Evolutionary conservation across 2,888 invertebrate genomes (phyloP).

Genomic region (Exephanes ischioxanthus): DNA sequence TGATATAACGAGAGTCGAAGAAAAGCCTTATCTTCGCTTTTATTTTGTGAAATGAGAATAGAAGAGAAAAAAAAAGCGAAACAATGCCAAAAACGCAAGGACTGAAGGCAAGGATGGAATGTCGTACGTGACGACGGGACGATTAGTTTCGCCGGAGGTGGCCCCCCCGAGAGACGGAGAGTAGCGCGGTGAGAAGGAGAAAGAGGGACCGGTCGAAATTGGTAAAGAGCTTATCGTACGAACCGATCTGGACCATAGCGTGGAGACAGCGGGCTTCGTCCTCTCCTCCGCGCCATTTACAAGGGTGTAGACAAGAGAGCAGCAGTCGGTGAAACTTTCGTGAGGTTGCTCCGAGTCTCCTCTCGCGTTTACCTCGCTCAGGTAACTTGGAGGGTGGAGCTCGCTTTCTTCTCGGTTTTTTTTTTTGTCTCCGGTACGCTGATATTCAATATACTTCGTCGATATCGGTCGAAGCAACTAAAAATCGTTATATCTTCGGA

Average conservation of each 20-base stretch:
- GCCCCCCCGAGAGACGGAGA: slow-evolving; percentile 53
- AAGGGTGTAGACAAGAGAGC: slow-evolving; percentile 71
- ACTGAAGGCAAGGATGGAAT: slow-evolving; percentile 65
- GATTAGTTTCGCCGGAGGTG: slow-evolving; percentile 77
- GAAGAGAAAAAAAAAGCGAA: slow-evolving; percentile 31
- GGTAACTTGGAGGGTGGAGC: slow-evolving; percentile 36
- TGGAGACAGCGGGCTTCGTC: slow-evolving; percentile 46
- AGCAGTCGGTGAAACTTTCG: slow-evolving; percentile 43
- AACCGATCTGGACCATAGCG: slow-evolving; percentile 66
- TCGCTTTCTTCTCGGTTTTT: slow-evolving; percentile 18
- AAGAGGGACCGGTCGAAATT: slow-evolving; percentile 68
- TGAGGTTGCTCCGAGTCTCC: slow-evolving; percentile 17
- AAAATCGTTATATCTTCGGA: background rate
- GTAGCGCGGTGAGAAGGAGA: slow-evolving; percentile 45
- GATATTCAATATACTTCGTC: background rate
- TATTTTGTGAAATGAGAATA: background rate
- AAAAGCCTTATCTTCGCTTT: background rate
- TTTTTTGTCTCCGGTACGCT: background rate
- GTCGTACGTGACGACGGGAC: slow-evolving; percentile 71
- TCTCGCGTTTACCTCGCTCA: slow-evolving; percentile 1
- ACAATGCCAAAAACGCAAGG: slow-evolving; percentile 61
- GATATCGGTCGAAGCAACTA: too few relatives aligned
- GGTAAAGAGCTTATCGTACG: slow-evolving; percentile 66
- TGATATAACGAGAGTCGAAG: background rate
- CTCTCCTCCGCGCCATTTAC: slow-evolving; percentile 68